Base-by-base conservation (phyloP, 2,113 vertebrate species). In the Pycnonotus jocosus region DNA sequence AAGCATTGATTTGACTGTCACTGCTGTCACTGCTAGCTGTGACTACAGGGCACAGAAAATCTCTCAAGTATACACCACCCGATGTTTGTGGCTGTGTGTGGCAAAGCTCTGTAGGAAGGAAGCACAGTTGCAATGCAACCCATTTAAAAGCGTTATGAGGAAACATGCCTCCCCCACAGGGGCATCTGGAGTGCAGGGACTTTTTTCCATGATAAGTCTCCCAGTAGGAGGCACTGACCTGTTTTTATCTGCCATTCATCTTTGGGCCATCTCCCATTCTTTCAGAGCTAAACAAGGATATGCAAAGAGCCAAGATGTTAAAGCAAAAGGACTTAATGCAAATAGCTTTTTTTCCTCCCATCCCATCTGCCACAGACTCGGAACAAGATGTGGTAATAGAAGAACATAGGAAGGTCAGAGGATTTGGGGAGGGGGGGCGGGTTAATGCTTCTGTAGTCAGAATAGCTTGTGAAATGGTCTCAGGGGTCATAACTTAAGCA, bases 341-440 rank as follows among this genome's bases (percentile, higher is more conserved):
- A 96, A 70, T 30, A 44, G 42, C 12, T 62, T 93, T 81, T 78
- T 88, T 98, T 25, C 96, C 95, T 78, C 94, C 93, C 70, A 35
- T 96, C 42, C 54, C 76, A 47, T 84, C 95, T 84, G 89, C 72
- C 76, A 60, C 48, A 62, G 74, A 27, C 74, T 84, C 48, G 35
- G 87, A 92, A 58, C 62, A 86, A 88, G 47, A 73, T 48, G 45
- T 73, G 40, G 25, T 66, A 70, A 96, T 53, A 28, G 81, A 96
- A 25, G 27, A 81, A 65, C 70, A 96, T 3, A 91, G 40, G 60
- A 96, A 94, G 96, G 97, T 97, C 42, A 78, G 28, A 47, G 40
- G 3, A 7, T 35, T 40, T 15, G 5, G 4, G 4, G 15, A 17
- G 37, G 58, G 37, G 17, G 1, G 2, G 1, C 4, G 6, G 4